phyloP scores from a whole-genome alignment of 2,797 vertebrate species.

The Enteromius viviparus region DNA sequence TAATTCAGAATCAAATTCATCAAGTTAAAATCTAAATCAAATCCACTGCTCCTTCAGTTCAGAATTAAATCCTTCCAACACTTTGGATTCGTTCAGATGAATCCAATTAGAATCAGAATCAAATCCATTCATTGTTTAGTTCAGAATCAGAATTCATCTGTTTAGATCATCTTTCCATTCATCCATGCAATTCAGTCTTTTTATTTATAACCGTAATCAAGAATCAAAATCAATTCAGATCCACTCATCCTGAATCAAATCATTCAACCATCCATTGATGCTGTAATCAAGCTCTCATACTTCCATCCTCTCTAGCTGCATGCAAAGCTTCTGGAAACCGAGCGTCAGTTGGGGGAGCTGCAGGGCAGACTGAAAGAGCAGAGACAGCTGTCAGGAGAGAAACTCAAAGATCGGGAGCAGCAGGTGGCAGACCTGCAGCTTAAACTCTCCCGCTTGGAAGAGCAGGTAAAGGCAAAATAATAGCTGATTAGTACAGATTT shows the following conservation, averaged over 20 bases:
- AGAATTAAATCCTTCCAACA: background rate
- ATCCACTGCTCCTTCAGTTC: too few species aligned
- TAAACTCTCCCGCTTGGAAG: conserved; percentile 91
- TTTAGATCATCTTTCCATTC: background rate
- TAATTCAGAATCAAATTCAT: background rate
- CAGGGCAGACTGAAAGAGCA: conserved; percentile 96
- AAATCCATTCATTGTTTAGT: background rate
- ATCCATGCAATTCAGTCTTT: background rate
- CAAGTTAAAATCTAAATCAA: background rate
- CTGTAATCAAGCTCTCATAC: background rate
- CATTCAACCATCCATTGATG: too few species aligned
- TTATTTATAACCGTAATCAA: background rate
- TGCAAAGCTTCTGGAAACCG: conserved; percentile 91
- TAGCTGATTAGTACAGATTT: background rate
- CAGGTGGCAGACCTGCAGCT: conserved; percentile 93
- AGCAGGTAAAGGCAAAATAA: conserved; percentile 80
- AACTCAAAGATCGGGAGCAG: conserved; percentile 95
- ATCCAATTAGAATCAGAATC: background rate
- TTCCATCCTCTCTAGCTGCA: conserved; percentile 82
- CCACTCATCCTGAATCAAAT: background rate
- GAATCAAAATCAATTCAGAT: background rate
- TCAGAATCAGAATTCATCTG: background rate
- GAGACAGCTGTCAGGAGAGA: conserved; percentile 95
- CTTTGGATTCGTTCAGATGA: background rate
- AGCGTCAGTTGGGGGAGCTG: conserved; percentile 91